Evolutionary conservation across 2,888 invertebrate species (phyloP), one percentile per base, ranked within the genome.

Genomic region (Cyaniris semiargus): DNA sequence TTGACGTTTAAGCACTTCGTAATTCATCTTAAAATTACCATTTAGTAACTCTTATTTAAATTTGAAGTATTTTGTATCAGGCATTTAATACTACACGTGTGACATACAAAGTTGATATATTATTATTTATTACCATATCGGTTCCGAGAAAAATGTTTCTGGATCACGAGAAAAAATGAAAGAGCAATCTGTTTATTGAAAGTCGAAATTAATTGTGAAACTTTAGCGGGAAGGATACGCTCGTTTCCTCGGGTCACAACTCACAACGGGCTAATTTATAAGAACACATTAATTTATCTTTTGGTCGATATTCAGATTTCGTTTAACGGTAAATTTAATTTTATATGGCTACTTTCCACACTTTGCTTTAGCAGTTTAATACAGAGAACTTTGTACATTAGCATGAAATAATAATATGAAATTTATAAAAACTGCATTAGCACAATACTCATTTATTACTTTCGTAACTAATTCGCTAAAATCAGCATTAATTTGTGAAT

Each of bases 161-260:
- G 71, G 71, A 38, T 71, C 71, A 71, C 38, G 38, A 38, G 71
- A 38, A 38, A 70, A 70, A 34, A 34, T 70, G 7, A 34, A 71
- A 34, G 71, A 71, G 34, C 71, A 38, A 71, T 66, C 15, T 66
- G 71, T 71, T 71, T 71, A 71, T 71, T 66, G 66, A 31, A 66
- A 66, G 66, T 31, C 21, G 66, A 66, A 66, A 66, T 60, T 23
- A 60, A 60, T 66, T 66, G 66, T 31, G 27, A 66, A 66, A 66
- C 27, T 66, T 66, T 66, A 21, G 60, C 21, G 66, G 66, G 66
- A 66, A 66, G 27, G 66, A 66, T 66, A 66, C 27, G 66, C 15
- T 31, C 66, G 66, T 31, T 66, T 66, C 66, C 66, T 27, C 27
- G 27, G 66, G 66, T 66, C 66, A 31, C 27, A 23, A 18, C 66